Evolutionary conservation across 2,113 vertebrate genomes (phyloP).

Genomic region (Chitala chitala): DNA sequence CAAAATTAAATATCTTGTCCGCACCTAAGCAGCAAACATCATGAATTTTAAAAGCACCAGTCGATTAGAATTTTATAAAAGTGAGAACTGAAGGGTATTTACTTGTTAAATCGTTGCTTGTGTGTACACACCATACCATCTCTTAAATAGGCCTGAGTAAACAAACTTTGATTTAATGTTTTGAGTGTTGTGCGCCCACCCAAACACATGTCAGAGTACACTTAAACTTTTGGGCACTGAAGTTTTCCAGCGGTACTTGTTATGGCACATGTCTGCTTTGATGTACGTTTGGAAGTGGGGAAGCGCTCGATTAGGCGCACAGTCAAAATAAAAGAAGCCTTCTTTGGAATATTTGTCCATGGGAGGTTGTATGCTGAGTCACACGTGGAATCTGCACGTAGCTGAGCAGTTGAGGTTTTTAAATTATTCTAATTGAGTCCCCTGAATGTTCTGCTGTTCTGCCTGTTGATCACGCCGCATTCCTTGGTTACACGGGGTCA

Average conservation of each 20-base stretch:
- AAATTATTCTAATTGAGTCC: too few species aligned
- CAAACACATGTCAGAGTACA: neutral
- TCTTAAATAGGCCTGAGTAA: neutral
- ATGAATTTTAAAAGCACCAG: too few species aligned
- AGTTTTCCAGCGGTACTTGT: neutral
- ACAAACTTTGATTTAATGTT: neutral
- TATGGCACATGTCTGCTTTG: neutral
- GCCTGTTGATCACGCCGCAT: too few species aligned
- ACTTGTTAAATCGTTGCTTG: neutral
- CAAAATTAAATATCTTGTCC: too few species aligned
- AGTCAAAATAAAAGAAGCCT: neutral
- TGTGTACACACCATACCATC: neutral
- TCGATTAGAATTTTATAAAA: too few species aligned
- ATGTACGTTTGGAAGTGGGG: neutral
- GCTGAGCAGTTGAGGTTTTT: too few species aligned
- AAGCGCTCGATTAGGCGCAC: neutral
- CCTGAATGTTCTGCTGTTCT: too few species aligned
- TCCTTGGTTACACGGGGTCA: too few species aligned
- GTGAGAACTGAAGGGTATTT: too few species aligned
- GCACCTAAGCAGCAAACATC: too few species aligned
- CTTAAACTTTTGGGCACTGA: neutral
- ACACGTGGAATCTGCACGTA: too few species aligned
- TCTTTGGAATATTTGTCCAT: neutral
- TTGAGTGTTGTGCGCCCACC: neutral
- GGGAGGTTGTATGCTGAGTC: neutral